Percentiles rank a stretch among this genome's conserved stretches.
Conservation (phyloP, 2,797 vertebrate species). For the Darevskia nairensis region DNA sequence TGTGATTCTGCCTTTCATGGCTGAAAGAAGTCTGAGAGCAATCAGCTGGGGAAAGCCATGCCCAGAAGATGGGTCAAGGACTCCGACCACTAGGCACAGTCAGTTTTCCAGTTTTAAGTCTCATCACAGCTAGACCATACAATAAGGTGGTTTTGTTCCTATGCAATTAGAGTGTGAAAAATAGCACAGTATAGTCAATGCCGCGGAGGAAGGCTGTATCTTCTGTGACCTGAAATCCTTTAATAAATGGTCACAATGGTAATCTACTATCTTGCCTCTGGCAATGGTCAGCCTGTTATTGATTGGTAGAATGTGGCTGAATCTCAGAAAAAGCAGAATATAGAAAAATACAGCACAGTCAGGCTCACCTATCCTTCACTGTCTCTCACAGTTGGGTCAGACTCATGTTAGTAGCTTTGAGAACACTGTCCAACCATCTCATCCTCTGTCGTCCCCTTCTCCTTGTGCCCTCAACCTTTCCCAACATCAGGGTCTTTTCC, state of each 20-base stretch:
- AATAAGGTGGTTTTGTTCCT: neutral
- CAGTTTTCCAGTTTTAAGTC: neutral
- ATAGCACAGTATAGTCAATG: fast-evolving
- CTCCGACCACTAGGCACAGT: fast-evolving
- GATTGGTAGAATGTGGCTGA: neutral
- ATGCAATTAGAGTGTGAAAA: neutral
- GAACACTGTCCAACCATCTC: too few relatives aligned
- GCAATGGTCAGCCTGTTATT: neutral
- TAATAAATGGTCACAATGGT: neutral
- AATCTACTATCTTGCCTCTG: neutral
- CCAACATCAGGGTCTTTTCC: too few relatives aligned
- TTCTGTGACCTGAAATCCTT: neutral
- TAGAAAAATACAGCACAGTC: neutral
- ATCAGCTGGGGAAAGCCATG: neutral
- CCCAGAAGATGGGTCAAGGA: neutral
- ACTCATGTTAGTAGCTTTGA: too few relatives aligned
- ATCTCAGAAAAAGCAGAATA: neutral
- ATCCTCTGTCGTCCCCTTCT: too few relatives aligned
- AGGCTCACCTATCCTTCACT: too few relatives aligned
- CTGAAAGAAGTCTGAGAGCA: neutral
- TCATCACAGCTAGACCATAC: neutral
- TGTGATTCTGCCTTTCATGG: neutral
- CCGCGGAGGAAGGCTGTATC: fast-evolving
- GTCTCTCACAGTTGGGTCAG: too few relatives aligned
- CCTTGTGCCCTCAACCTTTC: too few relatives aligned